Evolutionary conservation across 2,113 vertebrate genomes (phyloP).

Genomic region (Rhineura floridana): DNA sequence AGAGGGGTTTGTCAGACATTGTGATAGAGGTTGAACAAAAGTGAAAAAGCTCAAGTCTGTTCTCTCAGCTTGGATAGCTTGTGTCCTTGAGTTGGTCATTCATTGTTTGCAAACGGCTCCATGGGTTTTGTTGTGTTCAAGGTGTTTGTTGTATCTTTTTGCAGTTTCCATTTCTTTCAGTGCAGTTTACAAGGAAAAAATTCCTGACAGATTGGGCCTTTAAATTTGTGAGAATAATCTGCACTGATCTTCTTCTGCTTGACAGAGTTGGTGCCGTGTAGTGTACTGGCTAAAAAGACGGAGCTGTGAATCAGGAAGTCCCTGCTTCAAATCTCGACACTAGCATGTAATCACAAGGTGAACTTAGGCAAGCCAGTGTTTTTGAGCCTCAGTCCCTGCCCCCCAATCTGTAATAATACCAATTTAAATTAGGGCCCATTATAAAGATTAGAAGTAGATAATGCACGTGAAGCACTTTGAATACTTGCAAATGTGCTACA

Average conservation of each 20-base stretch:
- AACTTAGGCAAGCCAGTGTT: background rate
- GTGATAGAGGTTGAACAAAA: too few relatives aligned
- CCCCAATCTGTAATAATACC: background rate
- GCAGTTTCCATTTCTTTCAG: background rate
- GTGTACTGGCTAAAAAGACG: background rate
- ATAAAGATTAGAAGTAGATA: background rate
- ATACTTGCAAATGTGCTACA: background rate
- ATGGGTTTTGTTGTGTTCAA: background rate
- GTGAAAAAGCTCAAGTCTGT: too few relatives aligned
- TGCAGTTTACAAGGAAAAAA: background rate
- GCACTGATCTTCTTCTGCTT: slow-evolving; percentile 37
- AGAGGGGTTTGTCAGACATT: too few relatives aligned
- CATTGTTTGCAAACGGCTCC: background rate
- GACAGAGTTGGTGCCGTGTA: background rate
- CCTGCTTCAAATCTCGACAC: background rate
- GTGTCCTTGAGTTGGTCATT: background rate
- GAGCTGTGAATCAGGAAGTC: background rate
- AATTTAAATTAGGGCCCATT: background rate
- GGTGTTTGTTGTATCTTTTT: background rate
- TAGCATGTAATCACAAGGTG: background rate
- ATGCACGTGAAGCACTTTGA: background rate
- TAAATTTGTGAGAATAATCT: slow-evolving; percentile 29
- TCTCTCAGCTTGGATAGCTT: background rate
- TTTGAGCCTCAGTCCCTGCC: background rate
- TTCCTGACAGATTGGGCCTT: background rate